Evolutionary conservation across 2,888 invertebrate genomes (phyloP).

Genomic region (Escarpia spicata): DNA sequence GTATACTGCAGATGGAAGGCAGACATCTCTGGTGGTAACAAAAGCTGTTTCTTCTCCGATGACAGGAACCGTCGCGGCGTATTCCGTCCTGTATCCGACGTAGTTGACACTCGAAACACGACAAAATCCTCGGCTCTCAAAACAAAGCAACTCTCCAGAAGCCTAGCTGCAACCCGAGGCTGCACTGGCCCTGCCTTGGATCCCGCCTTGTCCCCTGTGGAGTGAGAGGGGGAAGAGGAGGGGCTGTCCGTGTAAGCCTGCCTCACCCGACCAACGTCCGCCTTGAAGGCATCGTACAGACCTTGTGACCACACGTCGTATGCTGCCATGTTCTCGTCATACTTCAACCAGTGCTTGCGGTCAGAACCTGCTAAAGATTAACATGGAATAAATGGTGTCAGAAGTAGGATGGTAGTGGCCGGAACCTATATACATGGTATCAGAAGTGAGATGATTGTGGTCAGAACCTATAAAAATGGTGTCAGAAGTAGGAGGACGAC

Average conservation of each 20-base stretch:
- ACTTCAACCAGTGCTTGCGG: slow-evolving; percentile 88
- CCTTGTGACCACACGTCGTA: slow-evolving; percentile 83
- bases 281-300: slow-evolving; percentile 81
- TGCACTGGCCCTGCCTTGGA: not conserved
- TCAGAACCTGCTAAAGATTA: slow-evolving; percentile 72
- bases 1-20: slow-evolving; percentile 95
- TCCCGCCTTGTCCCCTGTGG: slow-evolving; percentile 32
- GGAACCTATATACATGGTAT: not conserved
- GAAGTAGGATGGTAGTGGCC: not conserved
- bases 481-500: not conserved
- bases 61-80: slow-evolving; percentile 80
- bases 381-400: not conserved
- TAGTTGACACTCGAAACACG: slow-evolving; percentile 36
- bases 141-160: slow-evolving; percentile 92
- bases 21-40: slow-evolving; percentile 88
- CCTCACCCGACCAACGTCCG: slow-evolving; percentile 70
- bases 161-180: slow-evolving; percentile 49
- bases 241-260: slow-evolving; percentile 30
- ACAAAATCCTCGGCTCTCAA: slow-evolving; percentile 87
- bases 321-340: slow-evolving; percentile 77
- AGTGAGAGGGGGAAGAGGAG: slow-evolving; percentile 45
- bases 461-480: not conserved
- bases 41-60: slow-evolving; percentile 75
- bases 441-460: not conserved
- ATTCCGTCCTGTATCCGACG: slow-evolving; percentile 64